phyloP scores from a whole-genome alignment of 1,140 invertebrate genomes.

The Tribolium madens region DNA sequence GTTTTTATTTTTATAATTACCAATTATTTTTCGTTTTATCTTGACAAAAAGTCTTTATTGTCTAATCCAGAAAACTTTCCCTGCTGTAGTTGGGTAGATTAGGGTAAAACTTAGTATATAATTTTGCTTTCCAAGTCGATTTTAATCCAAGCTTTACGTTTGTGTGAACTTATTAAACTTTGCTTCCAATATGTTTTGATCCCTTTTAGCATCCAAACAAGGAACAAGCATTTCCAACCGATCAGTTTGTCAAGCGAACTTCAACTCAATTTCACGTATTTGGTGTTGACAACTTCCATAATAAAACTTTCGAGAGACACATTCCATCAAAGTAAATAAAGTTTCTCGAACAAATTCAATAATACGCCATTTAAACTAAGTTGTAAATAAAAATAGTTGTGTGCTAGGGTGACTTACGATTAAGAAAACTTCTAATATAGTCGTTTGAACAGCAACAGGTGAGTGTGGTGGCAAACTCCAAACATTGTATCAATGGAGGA shows the following conservation, averaged over 20 bases:
- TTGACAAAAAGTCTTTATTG: no score
- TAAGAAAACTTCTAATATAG: not conserved
- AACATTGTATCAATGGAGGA: not conserved
- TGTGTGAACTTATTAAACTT: not conserved
- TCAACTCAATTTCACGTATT: not conserved
- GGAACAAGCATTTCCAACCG: not conserved
- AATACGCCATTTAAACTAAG: not conserved
- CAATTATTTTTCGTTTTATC: no score
- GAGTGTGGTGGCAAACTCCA: not conserved
- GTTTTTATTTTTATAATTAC: no score
- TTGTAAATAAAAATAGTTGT: not conserved
- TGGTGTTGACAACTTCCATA: not conserved
- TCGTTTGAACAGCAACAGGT: not conserved
- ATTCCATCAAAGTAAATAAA: not conserved
- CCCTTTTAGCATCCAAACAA: not conserved
- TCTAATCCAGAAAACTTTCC: no score
- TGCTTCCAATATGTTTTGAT: not conserved
- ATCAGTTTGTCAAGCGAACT: not conserved
- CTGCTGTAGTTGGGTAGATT: no score
- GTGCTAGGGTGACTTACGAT: not conserved
- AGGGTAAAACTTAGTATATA: no score
- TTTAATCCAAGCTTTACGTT: not conserved
- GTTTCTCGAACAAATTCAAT: not conserved
- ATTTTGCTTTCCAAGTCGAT: no score
- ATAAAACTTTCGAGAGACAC: not conserved